Evolutionary conservation across 2,797 vertebrate genomes (phyloP), one percentile per base, ranked within the genome.

Genomic region (Channa striata): DNA sequence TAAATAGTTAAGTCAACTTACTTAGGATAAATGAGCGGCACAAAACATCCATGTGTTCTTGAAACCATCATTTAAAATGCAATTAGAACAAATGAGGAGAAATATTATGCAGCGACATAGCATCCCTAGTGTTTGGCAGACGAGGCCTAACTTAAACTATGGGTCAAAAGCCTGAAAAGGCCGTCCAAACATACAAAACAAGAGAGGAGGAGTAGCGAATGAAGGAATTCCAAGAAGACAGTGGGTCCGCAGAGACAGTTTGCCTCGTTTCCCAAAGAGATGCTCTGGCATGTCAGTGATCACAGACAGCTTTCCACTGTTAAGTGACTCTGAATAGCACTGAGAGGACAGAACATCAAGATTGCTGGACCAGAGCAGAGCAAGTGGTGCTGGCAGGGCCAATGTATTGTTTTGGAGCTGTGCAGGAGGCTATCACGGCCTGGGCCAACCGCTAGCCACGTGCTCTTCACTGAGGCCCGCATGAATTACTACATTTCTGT

Each of bases 401-500:
- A 1, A 14, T 11, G 39, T 47, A 89, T 92, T 92, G 90, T 91
- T 83, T 74, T 42, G 25, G 58, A 82, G 80, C 50, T 10, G 69
- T 83, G 70, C 82, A 74, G 84, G 89, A 86, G 89, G 79, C 85
- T 79, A 86, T 83, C 86, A 59, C 74, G 50, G 71, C 82, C 86
- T 23, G 71, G 80, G 84, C 87, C 80, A 80, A 89, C 82, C 72
- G 82, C 78, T 52, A 74, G 91, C 91, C 93, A 94, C 85, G 86
- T 87, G 93, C 92, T 93, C 81, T 81, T 89, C 80, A 25, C 39
- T 68, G 73, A 92, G 87, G 88, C 84, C 89, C n/a, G 67, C 80
- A 79, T 91, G 87, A 91, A 92, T 92, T 92, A 93, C 91, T 91
- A 90, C 90, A 91, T 91, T 93, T 93, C 82, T 89, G 89, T 94